Base-by-base conservation (phyloP, 1,140 invertebrate species). In the Oscheius sp. region DNA sequence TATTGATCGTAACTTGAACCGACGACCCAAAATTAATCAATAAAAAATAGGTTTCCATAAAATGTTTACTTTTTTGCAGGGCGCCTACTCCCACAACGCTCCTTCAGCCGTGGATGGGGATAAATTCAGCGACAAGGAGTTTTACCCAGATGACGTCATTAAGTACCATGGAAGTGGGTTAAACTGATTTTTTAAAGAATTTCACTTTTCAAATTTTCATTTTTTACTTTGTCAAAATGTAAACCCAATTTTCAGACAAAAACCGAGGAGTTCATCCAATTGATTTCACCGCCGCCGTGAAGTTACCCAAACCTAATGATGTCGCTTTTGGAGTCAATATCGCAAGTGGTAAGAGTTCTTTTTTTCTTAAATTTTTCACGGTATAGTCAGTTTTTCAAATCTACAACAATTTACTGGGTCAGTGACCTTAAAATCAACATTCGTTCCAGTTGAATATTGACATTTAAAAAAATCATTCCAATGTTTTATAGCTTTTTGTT, bases 101-200 rank as follows among this genome's bases (percentile, higher is more conserved):
- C 63, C 63, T 20, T 65, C 63, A 42, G 63, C 63, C n/a, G 59
- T 35, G 10, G 59, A 62, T 13, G 7, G 3, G 26, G 36, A 32
- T 15, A 65, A 36, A 26, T 23, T 88, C 1, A 86, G 86, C 3
- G 87, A 90, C 1, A 89, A 89, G 72, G 89, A 93, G 77, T 95
- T 94, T 85, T 96, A 96, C 86, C 88, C 90, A 62, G 86, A 87
- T 3, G 93, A 95, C 84, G 93, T 95, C 85, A 85, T 95, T 10
- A 95, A 95, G 83, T 97, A 97, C 84, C 93, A 95, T 83, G 93
- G 93, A 74, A 72, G 72, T 74, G 35, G 23, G 67, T 42, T 58
- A 10, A 45, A 45, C 13, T 20, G 7, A 62, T 18, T 32, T 29
- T 62, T 23, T 62, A 13, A 26, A 62, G 15, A 35, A 62, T 58